These are phyloP conservation scores for Mystacides longicornis DNA, from an alignment of 2,888 invertebrate species.

Conservation along the genomic window DNA sequence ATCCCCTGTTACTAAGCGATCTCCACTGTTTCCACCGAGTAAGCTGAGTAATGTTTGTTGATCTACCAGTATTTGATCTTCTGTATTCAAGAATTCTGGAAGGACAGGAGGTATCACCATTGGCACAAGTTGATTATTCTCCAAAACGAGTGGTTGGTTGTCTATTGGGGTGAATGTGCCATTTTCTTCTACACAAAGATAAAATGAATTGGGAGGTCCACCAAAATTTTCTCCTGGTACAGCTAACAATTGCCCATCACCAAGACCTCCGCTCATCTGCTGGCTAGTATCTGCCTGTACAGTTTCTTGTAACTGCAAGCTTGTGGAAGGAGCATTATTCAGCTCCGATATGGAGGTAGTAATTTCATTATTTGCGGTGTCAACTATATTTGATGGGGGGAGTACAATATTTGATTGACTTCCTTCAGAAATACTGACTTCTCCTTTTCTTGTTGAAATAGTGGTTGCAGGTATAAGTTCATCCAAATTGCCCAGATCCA, in stretches of 20 bases:
- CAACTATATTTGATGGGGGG: neutral
- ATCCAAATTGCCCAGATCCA: conserved; percentile 41
- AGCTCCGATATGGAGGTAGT: neutral
- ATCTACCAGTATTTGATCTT: conserved; percentile 39
- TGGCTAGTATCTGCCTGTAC: neutral
- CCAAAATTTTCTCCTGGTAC: conserved; percentile 67
- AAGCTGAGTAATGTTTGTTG: conserved; percentile 27
- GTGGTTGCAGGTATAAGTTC: conserved; percentile 45
- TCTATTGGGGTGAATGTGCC: conserved; percentile 65
- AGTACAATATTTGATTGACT: neutral
- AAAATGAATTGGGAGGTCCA: conserved; percentile 65
- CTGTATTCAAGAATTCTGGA: conserved; percentile 34
- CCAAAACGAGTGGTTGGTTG: conserved; percentile 55
- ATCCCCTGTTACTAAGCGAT: conserved; percentile 32
- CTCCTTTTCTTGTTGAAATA: conserved; percentile 36
- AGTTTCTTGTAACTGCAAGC: neutral
- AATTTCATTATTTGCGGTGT: neutral
- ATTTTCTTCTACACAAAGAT: conserved; percentile 65
- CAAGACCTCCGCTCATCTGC: conserved; percentile 30
- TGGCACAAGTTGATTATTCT: conserved; percentile 44
- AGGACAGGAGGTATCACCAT: conserved; percentile 33
- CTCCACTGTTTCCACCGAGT: conserved; percentile 25
- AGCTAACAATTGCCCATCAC: conserved; percentile 61
- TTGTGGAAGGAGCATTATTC: neutral
- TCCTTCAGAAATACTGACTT: conserved; percentile 18